Conservation (phyloP, 2,113 vertebrate genomes). For the Kobus ellipsiprymnus region DNA sequence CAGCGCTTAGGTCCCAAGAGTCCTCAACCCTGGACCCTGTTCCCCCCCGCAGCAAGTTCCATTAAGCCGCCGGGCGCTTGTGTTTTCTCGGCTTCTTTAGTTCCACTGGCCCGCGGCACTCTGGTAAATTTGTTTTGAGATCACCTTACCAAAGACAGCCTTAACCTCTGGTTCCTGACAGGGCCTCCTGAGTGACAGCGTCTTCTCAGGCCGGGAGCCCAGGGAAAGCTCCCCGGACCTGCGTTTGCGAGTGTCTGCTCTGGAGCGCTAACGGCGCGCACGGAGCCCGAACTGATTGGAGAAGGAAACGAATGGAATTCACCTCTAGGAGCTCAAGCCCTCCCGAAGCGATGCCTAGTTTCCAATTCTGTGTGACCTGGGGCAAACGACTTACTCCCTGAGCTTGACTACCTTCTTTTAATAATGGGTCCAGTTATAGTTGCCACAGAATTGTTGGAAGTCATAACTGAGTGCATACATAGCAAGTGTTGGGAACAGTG, state of each 20-base stretch:
- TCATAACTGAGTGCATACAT: background rate
- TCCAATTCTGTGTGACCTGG: background rate
- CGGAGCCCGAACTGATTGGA: background rate
- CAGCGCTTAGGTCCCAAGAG: slow-evolving; percentile 54
- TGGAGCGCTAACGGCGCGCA: accelerated
- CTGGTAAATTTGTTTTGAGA: slow-evolving; percentile 79
- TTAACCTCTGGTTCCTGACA: slow-evolving; percentile 60
- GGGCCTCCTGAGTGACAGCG: slow-evolving; percentile 59
- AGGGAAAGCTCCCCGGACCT: accelerated
- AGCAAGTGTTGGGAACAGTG: background rate
- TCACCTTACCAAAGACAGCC: slow-evolving; percentile 77
- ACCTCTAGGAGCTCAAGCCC: background rate
- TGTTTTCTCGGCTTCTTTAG: slow-evolving; percentile 71
- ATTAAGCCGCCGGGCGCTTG: slow-evolving; percentile 61
- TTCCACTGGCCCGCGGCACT: slow-evolving; percentile 71
- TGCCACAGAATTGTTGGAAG: background rate
- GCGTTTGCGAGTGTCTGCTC: background rate
- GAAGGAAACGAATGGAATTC: background rate
- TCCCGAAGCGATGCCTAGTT: background rate
- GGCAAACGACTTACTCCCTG: background rate
- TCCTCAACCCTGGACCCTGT: slow-evolving; percentile 27
- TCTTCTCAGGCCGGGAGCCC: background rate
- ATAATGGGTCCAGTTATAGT: background rate
- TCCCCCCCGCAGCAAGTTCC: background rate
- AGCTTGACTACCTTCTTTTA: background rate